phyloP scores from a whole-genome alignment of 92 coral and sea anemone species.

The Metridium senile region DNA sequence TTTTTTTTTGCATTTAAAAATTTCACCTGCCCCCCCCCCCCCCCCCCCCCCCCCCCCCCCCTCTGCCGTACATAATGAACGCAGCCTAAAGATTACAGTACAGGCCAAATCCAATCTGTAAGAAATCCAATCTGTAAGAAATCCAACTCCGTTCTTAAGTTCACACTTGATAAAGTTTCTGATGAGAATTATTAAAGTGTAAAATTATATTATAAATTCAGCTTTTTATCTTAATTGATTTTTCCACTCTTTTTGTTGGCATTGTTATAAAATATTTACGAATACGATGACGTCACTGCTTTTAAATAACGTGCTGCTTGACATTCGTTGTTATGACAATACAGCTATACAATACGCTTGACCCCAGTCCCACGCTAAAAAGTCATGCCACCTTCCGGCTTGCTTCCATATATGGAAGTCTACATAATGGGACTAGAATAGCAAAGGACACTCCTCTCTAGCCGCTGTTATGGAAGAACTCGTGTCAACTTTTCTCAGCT shows the following conservation, averaged over 20 bases:
- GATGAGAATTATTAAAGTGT: too few relatives aligned
- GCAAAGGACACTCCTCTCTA: slow-evolving; percentile 19
- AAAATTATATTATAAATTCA: too few relatives aligned
- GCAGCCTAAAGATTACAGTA: too few relatives aligned
- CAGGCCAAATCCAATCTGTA: too few relatives aligned
- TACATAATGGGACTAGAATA: not conserved
- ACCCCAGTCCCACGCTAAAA: not conserved
- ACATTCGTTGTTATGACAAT: not conserved
- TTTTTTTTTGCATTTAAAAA: too few relatives aligned
- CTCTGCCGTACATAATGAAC: too few relatives aligned
- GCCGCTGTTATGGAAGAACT: slow-evolving; percentile 20
- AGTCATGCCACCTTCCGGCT: slow-evolving; percentile 36
- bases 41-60: too few relatives aligned
- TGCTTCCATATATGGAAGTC: slow-evolving; percentile 28
- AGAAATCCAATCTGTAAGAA: too few relatives aligned
- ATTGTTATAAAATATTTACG: not conserved
- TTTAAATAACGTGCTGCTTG: not conserved
- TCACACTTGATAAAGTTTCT: too few relatives aligned
- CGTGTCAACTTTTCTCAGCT: not conserved
- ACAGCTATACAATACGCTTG: not conserved
- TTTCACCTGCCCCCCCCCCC: too few relatives aligned
- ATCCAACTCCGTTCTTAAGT: too few relatives aligned
- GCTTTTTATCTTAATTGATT: not conserved
- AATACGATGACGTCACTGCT: not conserved
- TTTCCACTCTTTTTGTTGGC: too few relatives aligned